phyloP scores from a whole-genome alignment of 2,888 invertebrate species.

The Rutpela maculata region DNA sequence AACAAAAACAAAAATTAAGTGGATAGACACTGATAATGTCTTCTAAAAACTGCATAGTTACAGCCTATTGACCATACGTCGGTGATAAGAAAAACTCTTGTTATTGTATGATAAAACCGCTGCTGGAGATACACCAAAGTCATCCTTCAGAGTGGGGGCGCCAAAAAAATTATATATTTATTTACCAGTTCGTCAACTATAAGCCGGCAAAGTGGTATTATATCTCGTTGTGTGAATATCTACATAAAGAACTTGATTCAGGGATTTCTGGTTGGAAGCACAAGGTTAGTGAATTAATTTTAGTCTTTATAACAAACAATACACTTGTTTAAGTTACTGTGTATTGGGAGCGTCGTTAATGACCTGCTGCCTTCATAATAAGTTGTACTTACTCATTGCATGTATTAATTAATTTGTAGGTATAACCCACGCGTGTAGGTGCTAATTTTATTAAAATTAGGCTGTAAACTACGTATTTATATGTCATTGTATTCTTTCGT shows the following conservation, averaged over 20 bases:
- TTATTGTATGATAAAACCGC: not conserved
- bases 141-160: conserved; percentile 10
- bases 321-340: not conserved
- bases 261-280: not conserved
- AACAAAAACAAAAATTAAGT: not conserved
- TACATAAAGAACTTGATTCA: conserved; percentile 6
- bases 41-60: not conserved
- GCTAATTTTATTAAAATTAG: too few species aligned
- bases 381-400: not conserved
- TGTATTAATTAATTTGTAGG: too few species aligned
- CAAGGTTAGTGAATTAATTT: conserved; percentile 21
- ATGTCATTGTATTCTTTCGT: too few species aligned
- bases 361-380: not conserved
- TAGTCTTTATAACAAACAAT: conserved; percentile 1
- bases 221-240: conserved; percentile 13
- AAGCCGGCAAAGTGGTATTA: conserved; percentile 11
- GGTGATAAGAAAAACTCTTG: not conserved
- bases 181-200: conserved; percentile 20
- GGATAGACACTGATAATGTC: too few species aligned
- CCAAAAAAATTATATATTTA: conserved; percentile 18
- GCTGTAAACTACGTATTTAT: too few species aligned
- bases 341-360: not conserved
- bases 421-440: too few species aligned
- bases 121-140: not conserved
- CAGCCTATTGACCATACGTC: not conserved